Base-by-base conservation (phyloP, 2,797 vertebrate genomes). In the Trematomus bernacchii region DNA sequence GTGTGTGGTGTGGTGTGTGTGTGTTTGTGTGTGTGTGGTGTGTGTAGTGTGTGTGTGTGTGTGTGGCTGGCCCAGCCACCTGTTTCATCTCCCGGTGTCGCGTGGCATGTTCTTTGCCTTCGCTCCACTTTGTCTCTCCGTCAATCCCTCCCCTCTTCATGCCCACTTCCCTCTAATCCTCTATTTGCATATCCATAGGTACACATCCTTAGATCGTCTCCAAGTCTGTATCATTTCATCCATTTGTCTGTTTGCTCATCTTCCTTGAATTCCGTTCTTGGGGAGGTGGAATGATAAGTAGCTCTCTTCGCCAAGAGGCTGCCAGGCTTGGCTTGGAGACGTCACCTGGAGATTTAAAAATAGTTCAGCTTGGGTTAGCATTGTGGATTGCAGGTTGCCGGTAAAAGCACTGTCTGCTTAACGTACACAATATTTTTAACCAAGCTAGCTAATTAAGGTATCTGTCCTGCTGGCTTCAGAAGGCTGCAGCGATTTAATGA, bases 171-270 rank as follows among this genome's bases (percentile, higher is more conserved):
- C 68, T 76, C 42, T 82, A 60, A 73, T 77, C 70, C 70, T 63
- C 44, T 64, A 69, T 84, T 78, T 85, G 84, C 80, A 76, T 83
- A 76, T 82, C 73, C 65, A 55, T 60, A 79, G 77, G 72, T 77
- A 60, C 54, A 60, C 71, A 61, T 63, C 73, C 55, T 86, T 21
- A 73, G 71, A 82, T 84, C 33, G 12, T 53, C 54, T 73, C 40
- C 0, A 18, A 18, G n/a, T 67, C 55, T 57, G 55, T 76, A 73
- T 68, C 82, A 70, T 74, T 82, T 76, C 73, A 79, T 83, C 69
- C 68, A 10, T 77, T 73, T 83, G 69, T 86, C 55, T 76, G 65
- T 68, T 80, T 42, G 60, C 52, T 73, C 54, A 1, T 66, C 55
- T 72, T 69, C 33, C 71, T 77, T 71, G 58, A 82, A 79, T 61